Conservation (phyloP, 2,113 vertebrate species). For the Callorhinus ursinus region DNA sequence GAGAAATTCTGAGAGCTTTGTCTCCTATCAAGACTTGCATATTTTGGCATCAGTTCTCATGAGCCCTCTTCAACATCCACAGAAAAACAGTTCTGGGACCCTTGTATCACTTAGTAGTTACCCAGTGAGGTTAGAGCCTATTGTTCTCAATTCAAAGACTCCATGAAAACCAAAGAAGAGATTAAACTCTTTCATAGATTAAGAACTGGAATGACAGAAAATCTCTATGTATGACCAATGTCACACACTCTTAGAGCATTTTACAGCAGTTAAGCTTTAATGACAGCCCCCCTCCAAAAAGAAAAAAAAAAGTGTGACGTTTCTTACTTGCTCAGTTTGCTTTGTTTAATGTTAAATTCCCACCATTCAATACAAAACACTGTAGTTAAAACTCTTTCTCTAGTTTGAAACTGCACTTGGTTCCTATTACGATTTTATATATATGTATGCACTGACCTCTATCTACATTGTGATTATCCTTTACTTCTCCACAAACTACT, state of each 20-base stretch:
- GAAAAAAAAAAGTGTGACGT: background rate
- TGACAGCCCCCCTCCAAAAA: background rate
- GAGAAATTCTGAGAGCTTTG: conserved; percentile 33
- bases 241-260: background rate
- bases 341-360: conserved; percentile 58
- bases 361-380: conserved; percentile 38
- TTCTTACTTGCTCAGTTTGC: background rate
- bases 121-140: background rate
- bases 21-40: conserved; percentile 42
- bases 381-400: background rate
- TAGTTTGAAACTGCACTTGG: background rate
- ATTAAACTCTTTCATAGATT: conserved; percentile 53
- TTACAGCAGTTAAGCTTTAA: conserved; percentile 27
- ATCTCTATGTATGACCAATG: background rate
- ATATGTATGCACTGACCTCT: background rate
- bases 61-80: background rate
- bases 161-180: conserved; percentile 58
- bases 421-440: background rate
- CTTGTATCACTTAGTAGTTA: background rate
- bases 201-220: conserved; percentile 64
- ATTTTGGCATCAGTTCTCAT: conserved; percentile 50
- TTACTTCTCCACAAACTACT: background rate
- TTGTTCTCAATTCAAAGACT: conserved; percentile 45
- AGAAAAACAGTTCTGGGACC: background rate
- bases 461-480: background rate